Evolutionary conservation across 1,140 invertebrate species (phyloP).

Genomic region (Lepidurus apus): DNA sequence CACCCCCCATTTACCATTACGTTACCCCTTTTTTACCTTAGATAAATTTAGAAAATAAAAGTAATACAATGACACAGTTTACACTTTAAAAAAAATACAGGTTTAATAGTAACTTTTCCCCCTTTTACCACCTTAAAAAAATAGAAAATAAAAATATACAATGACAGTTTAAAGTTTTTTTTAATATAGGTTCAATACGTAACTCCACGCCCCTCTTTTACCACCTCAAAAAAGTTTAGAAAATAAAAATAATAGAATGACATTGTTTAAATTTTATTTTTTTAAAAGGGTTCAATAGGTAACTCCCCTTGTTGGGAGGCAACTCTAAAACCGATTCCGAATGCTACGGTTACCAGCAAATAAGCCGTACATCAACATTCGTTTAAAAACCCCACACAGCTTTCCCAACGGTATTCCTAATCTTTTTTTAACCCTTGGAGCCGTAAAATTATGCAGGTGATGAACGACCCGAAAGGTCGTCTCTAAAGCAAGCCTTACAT

Average conservation of each 20-base stretch:
- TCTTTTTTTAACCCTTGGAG: slow-evolving; percentile 4
- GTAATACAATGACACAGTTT: neutral
- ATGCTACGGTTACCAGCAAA: neutral
- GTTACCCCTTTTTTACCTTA: neutral
- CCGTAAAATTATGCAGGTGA: neutral
- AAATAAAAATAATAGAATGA: neutral
- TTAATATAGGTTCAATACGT: neutral
- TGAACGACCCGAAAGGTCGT: slow-evolving; percentile 10
- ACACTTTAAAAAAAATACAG: too few species aligned
- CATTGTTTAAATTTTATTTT: neutral
- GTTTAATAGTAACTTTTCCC: neutral
- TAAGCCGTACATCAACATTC: neutral
- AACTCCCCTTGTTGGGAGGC: neutral
- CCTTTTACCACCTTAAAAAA: neutral
- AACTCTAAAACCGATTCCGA: neutral
- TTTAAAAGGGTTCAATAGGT: neutral
- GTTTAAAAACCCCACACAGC: neutral
- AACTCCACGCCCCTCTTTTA: too few species aligned
- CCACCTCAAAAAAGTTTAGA: neutral
- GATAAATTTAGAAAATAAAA: slow-evolving; percentile 21
- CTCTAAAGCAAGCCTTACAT: neutral
- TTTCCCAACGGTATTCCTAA: neutral
- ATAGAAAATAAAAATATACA: slow-evolving; percentile 12
- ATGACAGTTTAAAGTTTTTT: neutral
- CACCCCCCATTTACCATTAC: slow-evolving; percentile 30